Evolutionary conservation across 2,797 vertebrate genomes (phyloP).

Genomic region (Sciurus carolinensis): DNA sequence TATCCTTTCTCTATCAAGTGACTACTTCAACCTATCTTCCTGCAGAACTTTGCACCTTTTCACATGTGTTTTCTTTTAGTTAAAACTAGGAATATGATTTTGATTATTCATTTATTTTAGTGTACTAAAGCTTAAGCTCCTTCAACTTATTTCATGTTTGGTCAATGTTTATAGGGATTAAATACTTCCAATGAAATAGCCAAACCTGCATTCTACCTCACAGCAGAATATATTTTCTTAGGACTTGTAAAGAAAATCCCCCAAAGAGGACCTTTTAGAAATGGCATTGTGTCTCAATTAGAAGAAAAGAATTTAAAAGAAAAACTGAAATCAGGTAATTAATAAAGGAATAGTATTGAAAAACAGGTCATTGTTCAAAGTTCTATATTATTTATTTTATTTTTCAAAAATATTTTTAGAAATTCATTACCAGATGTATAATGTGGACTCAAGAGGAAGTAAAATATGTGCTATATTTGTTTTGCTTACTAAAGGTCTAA

Average conservation of each 20-base stretch:
- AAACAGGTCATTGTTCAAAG: neutral
- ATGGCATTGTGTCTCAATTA: neutral
- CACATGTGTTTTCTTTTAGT: constrained; percentile 77
- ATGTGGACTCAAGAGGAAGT: neutral
- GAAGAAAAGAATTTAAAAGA: neutral
- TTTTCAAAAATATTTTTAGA: constrained; percentile 64
- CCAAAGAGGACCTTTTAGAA: neutral
- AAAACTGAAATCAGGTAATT: neutral
- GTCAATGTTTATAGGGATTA: constrained; percentile 31
- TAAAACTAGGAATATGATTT: constrained; percentile 60
- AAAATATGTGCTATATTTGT: neutral
- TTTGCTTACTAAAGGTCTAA: neutral
- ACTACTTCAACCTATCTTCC: constrained; percentile 52
- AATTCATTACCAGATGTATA: constrained; percentile 27
- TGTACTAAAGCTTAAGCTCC: constrained; percentile 34
- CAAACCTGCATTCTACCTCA: neutral
- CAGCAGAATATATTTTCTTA: constrained; percentile 60
- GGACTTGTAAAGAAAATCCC: constrained; percentile 29
- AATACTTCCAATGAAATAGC: constrained; percentile 52
- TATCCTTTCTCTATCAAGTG: constrained; percentile 1
- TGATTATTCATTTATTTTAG: constrained; percentile 69
- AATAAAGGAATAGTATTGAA: neutral
- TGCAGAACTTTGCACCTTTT: constrained; percentile 64
- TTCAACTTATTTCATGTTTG: constrained; percentile 55
- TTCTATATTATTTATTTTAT: neutral